Conservation (phyloP, 1,140 invertebrate genomes). For the Holcopasites calliopsidis region DNA sequence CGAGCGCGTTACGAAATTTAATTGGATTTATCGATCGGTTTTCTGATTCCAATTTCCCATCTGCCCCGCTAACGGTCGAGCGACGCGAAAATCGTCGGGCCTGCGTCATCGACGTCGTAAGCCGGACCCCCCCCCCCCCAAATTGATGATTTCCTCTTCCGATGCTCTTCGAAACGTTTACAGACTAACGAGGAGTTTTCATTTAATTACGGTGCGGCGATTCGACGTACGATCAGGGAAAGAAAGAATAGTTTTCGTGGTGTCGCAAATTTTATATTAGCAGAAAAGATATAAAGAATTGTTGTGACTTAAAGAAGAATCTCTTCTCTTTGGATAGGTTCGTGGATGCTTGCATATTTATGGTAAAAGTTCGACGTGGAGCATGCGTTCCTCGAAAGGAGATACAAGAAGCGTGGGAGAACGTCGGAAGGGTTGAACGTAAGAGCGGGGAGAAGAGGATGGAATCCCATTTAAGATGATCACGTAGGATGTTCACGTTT, state of each 20-base stretch:
- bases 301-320: too few relatives aligned
- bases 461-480: conserved; percentile 64
- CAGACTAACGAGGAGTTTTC: not conserved
- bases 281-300: too few relatives aligned
- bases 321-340: too few relatives aligned
- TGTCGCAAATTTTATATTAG: too few relatives aligned
- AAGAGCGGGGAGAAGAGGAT: conserved; percentile 46
- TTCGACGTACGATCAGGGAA: too few relatives aligned
- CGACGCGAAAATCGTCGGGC: conserved; percentile 43
- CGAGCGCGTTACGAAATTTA: conserved; percentile 72
- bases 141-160: conserved; percentile 28
- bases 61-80: not conserved
- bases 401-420: conserved; percentile 33
- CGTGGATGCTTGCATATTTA: not conserved
- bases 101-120: conserved; percentile 53
- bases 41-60: conserved; percentile 72
- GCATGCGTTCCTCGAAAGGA: conserved; percentile 28
- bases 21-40: conserved; percentile 78
- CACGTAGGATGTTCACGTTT: conserved; percentile 71
- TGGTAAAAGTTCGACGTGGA: conserved; percentile 6
- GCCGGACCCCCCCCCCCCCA: conserved; percentile 2
- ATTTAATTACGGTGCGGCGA: not conserved
- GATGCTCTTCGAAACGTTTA: not conserved
- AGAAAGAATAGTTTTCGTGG: too few relatives aligned
- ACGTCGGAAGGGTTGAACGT: conserved; percentile 49